Conservation (phyloP, 1,140 invertebrate genomes). For the Linepithema humile region DNA sequence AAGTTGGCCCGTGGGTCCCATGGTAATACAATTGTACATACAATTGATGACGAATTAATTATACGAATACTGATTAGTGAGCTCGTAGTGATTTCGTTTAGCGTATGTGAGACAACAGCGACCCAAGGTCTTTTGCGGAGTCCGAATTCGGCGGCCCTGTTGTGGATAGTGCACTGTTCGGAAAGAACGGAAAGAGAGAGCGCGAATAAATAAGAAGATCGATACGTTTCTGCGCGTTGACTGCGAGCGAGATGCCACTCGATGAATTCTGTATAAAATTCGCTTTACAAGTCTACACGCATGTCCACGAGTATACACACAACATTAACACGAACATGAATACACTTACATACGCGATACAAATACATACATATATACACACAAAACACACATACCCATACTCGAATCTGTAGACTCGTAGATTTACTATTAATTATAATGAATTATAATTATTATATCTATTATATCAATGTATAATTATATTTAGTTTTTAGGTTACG, state of each 20-base stretch:
- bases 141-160: slow-evolving; percentile 69
- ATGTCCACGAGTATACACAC: slow-evolving; percentile 54
- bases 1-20: slow-evolving; percentile 21
- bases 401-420: slow-evolving; percentile 79
- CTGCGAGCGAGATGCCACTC: slow-evolving; percentile 61
- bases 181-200: slow-evolving; percentile 18
- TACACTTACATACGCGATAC: slow-evolving; percentile 30
- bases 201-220: background rate
- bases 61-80: slow-evolving; percentile 52
- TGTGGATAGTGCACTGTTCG: slow-evolving; percentile 41
- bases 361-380: background rate
- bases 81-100: slow-evolving; percentile 49
- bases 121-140: slow-evolving; percentile 51
- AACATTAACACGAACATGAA: slow-evolving; percentile 20
- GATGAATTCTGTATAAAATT: slow-evolving; percentile 69
- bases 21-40: slow-evolving; percentile 57
- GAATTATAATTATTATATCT: slow-evolving; percentile 79
- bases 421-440: slow-evolving; percentile 78
- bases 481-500: slow-evolving; percentile 83
- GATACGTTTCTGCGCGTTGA: slow-evolving; percentile 52
- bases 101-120: background rate
- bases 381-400: slow-evolving; percentile 46
- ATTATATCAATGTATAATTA: slow-evolving; percentile 83
- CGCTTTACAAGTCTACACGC: slow-evolving; percentile 59
- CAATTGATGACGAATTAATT: slow-evolving; percentile 68